Evolutionary conservation across 2,888 invertebrate species (phyloP), one percentile per base, ranked within the genome.

Genomic region (Thysanoteuthis rhombus): DNA sequence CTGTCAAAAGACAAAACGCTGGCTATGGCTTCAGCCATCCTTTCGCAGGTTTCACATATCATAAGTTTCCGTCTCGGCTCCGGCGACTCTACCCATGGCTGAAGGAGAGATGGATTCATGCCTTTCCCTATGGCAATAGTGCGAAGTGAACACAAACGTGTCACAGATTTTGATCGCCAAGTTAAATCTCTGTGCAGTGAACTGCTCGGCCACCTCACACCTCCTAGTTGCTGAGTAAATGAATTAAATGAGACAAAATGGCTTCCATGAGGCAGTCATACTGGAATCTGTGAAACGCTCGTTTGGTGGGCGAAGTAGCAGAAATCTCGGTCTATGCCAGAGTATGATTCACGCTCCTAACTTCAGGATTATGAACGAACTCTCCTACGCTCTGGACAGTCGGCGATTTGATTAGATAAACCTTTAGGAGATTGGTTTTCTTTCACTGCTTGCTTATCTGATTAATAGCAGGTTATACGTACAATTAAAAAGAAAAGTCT

Each of bases 381-480:
- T 75, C 75, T n/a, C 36, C 4, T n/a, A n/a, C n/a, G 75, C 75
- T 75, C n/a, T 75, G 16, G 75, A 75, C n/a, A 75, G 75, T 75
- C 75, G n/a, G n/a, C 16, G 75, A 75, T 75, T 75, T 75, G 75
- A 75, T 75, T 75, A 75, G 75, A 75, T 75, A 75, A 75, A 75
- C 75, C 75, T 75, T 75, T 75, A 75, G 36, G 75, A 75, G 75
- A 75, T 75, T 75, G 75, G 75, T 75, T 75, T 75, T 75, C n/a
- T 75, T n/a, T 75, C n/a, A 75, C n/a, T 75, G 75, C n/a, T 75
- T 75, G 75, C 75, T 75, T 75, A 75, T 75, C 75, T 75, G 75
- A 75, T 75, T 75, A 75, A 75, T n/a, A 75, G 75, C 75, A 75
- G n/a, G 75, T 75, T 75, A 75, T 75, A 75, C 36, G 75, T 36